These are phyloP conservation scores for Lamproptera curius DNA, from an alignment of 2,888 invertebrate genomes.

Conservation along the genomic window DNA sequence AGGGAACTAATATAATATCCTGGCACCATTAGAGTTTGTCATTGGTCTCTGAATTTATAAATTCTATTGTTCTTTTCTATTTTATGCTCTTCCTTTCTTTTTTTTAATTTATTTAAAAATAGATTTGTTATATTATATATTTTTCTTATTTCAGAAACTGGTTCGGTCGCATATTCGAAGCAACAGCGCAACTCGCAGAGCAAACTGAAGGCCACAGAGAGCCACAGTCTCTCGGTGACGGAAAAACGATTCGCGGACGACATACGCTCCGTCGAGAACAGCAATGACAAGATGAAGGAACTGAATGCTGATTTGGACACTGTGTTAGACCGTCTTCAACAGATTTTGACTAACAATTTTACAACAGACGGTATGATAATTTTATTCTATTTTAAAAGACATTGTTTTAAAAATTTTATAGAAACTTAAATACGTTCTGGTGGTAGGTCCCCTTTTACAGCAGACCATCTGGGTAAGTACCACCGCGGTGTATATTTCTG, in stretches of 20 bases:
- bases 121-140: no score
- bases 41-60: no score
- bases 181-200: not conserved
- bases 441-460: no score
- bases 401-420: no score
- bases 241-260: constrained; percentile 62
- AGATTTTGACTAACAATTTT: constrained; percentile 84
- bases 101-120: not conserved
- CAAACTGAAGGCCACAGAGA: constrained; percentile 21
- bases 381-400: not conserved
- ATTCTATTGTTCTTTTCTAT: no score
- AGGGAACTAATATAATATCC: no score
- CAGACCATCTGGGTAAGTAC: no score
- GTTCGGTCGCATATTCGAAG: constrained; percentile 32
- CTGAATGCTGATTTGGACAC: constrained; percentile 83
- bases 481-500: no score
- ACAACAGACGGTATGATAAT: constrained; percentile 76
- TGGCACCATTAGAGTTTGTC: no score
- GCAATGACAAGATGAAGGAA: constrained; percentile 67
- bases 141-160: constrained; percentile 36
- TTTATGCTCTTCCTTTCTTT: not conserved
- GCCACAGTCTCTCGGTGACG: constrained; percentile 40
- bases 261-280: constrained; percentile 50
- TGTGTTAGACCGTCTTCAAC: constrained; percentile 83
- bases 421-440: no score